Percentiles rank a stretch among this genome's conserved stretches.
Evolutionary conservation across 2,113 vertebrate species (phyloP).

Genomic region (Gymnarchus niloticus): DNA sequence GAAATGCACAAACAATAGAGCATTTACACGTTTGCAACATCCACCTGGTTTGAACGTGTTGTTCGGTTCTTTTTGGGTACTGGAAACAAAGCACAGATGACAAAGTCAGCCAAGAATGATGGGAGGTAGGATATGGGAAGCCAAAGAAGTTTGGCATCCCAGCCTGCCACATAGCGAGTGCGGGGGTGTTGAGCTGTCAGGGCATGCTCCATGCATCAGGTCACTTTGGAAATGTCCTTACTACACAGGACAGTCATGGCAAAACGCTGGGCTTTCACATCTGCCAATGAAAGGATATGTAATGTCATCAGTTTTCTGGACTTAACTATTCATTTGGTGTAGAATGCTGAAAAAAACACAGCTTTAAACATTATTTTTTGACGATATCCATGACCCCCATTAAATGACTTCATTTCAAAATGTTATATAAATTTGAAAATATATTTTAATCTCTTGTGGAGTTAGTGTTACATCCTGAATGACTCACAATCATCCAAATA

Average conservation of each 20-base stretch:
- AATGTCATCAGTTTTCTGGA: too few relatives aligned
- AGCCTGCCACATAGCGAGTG: slow-evolving; percentile 67
- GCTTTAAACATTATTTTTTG: slow-evolving; percentile 29
- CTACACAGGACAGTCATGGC: slow-evolving; percentile 58
- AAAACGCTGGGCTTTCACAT: slow-evolving; percentile 61
- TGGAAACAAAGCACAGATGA: slow-evolving; percentile 49
- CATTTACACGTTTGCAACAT: not conserved
- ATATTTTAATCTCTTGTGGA: not conserved
- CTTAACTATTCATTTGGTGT: too few relatives aligned
- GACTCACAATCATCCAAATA: slow-evolving; percentile 60
- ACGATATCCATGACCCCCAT: not conserved
- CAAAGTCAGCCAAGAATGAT: slow-evolving; percentile 60
- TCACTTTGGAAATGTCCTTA: slow-evolving; percentile 65
- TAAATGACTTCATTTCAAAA: not conserved
- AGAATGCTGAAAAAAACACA: not conserved
- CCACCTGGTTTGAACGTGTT: not conserved
- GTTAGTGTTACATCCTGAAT: not conserved
- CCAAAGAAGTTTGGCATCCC: slow-evolving; percentile 78
- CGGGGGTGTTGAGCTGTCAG: slow-evolving; percentile 65
- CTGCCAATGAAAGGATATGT: slow-evolving; percentile 39
- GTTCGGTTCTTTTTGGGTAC: not conserved
- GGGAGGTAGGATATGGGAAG: slow-evolving; percentile 73
- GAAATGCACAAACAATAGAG: not conserved
- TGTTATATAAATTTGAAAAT: not conserved
- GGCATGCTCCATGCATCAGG: slow-evolving; percentile 73